phyloP scores from a whole-genome alignment of 2,797 vertebrate genomes.

The Sebastes iracundus region DNA sequence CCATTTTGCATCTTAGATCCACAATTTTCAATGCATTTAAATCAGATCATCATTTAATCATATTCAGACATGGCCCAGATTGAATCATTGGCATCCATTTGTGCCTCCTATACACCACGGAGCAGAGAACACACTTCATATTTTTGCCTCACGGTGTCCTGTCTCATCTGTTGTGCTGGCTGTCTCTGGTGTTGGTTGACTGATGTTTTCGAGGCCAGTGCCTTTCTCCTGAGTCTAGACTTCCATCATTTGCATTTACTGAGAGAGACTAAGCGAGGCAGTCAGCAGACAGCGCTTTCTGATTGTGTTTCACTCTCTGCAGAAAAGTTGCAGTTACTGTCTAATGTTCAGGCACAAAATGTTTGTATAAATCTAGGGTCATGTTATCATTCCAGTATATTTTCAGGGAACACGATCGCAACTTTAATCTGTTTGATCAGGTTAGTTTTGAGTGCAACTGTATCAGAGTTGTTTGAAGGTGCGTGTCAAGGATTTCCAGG shows the following conservation, averaged over 20 bases:
- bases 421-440: conserved; percentile 26
- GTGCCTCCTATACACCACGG: not conserved
- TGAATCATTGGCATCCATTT: conserved; percentile 32
- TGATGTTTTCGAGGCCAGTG: conserved; percentile 28
- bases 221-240: conserved; percentile 34
- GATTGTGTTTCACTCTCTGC: conserved; percentile 11
- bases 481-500: conserved; percentile 49
- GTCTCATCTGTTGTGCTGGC: conserved; percentile 35
- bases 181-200: conserved; percentile 23
- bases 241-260: conserved; percentile 52
- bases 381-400: not conserved
- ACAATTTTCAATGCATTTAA: conserved; percentile 29
- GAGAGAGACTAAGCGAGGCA: conserved; percentile 2
- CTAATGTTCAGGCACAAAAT: not conserved
- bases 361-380: not conserved
- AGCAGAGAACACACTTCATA: conserved; percentile 40
- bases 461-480: conserved; percentile 32
- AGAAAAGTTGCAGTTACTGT: not conserved
- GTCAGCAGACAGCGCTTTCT: conserved; percentile 18
- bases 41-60: conserved; percentile 32
- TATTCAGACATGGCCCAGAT: conserved; percentile 1
- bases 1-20: conserved; percentile 35
- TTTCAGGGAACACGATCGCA: conserved; percentile 6
- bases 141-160: conserved; percentile 11
- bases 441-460: conserved; percentile 26